These are phyloP conservation scores for Callorhinus ursinus DNA, from an alignment of 2,113 vertebrate species.

Conservation along the genomic window DNA sequence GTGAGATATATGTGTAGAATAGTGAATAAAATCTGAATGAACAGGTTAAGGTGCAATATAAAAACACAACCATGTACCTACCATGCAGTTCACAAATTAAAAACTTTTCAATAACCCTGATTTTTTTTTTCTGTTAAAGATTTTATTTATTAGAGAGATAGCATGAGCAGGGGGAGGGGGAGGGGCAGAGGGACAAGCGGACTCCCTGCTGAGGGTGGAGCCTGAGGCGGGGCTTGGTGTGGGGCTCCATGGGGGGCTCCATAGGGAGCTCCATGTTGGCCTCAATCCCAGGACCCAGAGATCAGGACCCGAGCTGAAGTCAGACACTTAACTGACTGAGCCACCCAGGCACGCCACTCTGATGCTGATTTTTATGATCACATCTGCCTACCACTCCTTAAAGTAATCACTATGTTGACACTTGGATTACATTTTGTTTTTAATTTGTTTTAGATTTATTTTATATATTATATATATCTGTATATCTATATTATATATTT, in stretches of 20 bases:
- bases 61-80: neutral
- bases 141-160: neutral
- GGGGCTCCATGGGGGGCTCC: neutral
- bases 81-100: neutral
- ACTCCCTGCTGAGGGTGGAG: neutral
- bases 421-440: neutral
- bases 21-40: neutral
- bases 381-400: neutral
- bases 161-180: neutral
- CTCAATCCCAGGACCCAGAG: neutral
- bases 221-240: neutral
- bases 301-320: neutral
- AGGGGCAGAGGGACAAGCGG: neutral
- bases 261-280: neutral
- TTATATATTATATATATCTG: neutral
- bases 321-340: neutral
- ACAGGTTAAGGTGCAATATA: neutral
- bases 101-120: neutral
- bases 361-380: neutral
- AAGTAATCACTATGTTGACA: neutral
- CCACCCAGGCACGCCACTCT: neutral
- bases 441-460: neutral
- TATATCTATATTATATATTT: neutral
- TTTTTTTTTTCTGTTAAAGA: neutral
- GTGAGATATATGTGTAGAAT: neutral